phyloP scores from a whole-genome alignment of 23 tunicate species.

The Phallusia fumigata region DNA sequence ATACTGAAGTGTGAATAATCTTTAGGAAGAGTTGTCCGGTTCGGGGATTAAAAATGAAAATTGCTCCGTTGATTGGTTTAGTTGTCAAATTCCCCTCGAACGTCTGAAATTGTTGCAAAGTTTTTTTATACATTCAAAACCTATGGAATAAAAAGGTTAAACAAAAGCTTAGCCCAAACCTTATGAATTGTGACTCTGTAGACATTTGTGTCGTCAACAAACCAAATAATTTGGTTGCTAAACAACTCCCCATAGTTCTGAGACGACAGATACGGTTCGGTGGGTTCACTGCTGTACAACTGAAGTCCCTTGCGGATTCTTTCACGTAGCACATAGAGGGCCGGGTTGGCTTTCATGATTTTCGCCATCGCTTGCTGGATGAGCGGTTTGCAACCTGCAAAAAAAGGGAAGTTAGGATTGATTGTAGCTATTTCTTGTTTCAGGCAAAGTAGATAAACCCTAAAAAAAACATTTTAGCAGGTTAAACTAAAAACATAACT shows the following conservation, averaged over 20 bases:
- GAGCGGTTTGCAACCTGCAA: slow-evolving; percentile 94
- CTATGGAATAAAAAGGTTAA: too few species aligned
- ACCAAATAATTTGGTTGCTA: slow-evolving; percentile 99
- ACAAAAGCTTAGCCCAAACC: slow-evolving; percentile 57
- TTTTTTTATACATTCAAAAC: too few species aligned
- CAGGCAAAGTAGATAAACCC: too few species aligned
- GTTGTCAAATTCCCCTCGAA: slow-evolving; percentile 99
- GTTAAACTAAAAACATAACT: too few species aligned
- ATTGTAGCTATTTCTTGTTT: too few species aligned
- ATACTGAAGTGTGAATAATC: slow-evolving; percentile 99
- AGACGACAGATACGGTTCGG: slow-evolving; percentile 98
- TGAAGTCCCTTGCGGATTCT: slow-evolving; percentile 93
- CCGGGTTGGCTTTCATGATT: slow-evolving; percentile 99
- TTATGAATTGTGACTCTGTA: slow-evolving; percentile 99
- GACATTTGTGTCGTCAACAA: slow-evolving; percentile 99
- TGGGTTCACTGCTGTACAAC: slow-evolving; percentile 97
- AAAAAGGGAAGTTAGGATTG: too few species aligned
- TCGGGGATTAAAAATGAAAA: slow-evolving; percentile 98
- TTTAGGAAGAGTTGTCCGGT: slow-evolving; percentile 99
- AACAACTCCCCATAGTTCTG: slow-evolving; percentile 99
- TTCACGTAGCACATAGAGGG: slow-evolving; percentile 91
- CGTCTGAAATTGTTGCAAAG: too few species aligned
- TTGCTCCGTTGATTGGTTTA: slow-evolving; percentile 99
- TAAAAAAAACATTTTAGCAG: too few species aligned
- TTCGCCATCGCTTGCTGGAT: slow-evolving; percentile 99